A percentile compares a stretch with the other conserved stretches of the same genome.
Evolutionary conservation across 2,797 vertebrate genomes (phyloP).

Genomic region (Botia kubotai): DNA sequence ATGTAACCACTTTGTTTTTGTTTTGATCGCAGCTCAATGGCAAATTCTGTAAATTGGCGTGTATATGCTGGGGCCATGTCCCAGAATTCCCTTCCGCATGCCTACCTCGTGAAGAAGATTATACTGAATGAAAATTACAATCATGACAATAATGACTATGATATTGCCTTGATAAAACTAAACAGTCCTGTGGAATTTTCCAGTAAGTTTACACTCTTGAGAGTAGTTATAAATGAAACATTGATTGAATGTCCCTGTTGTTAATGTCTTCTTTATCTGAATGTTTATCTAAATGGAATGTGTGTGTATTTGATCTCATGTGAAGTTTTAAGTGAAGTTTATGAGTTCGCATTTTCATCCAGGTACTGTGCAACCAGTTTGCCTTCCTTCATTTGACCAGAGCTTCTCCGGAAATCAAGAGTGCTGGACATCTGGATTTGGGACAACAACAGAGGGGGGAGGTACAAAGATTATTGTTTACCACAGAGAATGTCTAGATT

Average conservation of each 20-base stretch:
- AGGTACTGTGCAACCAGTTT: slow-evolving; percentile 86
- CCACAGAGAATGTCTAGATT: too few relatives aligned
- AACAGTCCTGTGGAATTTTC: slow-evolving; percentile 64
- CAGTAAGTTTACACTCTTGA: slow-evolving; percentile 62
- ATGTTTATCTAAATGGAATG: not conserved
- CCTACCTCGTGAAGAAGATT: slow-evolving; percentile 78
- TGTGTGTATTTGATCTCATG: not conserved
- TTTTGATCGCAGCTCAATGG: slow-evolving; percentile 57
- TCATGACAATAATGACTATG: slow-evolving; percentile 77
- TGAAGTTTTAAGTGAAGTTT: not conserved
- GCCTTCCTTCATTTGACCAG: slow-evolving; percentile 83
- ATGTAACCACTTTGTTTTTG: not conserved
- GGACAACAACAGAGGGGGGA: slow-evolving; percentile 68
- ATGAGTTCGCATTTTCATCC: slow-evolving; percentile 45
- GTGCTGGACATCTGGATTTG: slow-evolving; percentile 91
- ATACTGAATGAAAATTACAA: slow-evolving; percentile 84
- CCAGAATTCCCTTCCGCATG: slow-evolving; percentile 65
- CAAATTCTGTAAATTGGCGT: slow-evolving; percentile 74
- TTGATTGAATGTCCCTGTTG: not conserved
- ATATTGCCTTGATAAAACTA: slow-evolving; percentile 86
- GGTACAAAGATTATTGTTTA: slow-evolving; percentile 57
- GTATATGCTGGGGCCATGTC: slow-evolving; percentile 81
- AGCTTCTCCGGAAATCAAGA: slow-evolving; percentile 70
- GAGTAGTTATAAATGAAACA: not conserved
- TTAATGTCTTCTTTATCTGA: not conserved